Evolutionary conservation across 1,140 invertebrate genomes (phyloP), one percentile per base, ranked within the genome.

Genomic region (Araneus ventricosus): DNA sequence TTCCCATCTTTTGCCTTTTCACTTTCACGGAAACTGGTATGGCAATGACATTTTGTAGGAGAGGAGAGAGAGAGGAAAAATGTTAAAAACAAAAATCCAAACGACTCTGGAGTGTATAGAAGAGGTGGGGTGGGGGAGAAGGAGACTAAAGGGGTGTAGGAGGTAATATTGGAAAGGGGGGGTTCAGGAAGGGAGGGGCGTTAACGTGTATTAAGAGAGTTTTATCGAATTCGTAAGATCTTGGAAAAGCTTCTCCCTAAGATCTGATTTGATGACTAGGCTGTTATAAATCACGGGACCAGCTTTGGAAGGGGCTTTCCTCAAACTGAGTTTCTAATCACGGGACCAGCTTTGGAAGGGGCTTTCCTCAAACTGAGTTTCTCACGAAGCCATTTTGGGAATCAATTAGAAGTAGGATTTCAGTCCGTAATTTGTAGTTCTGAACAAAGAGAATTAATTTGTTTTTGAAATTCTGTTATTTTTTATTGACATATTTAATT

Each of bases 131-230:
- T 24, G 24, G 59, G 20, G 24, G 20, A 88, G 86, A 8, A 37
- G 37, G 37, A 24, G 52, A 14, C 17, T 30, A 57, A 30, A 41
- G 86, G 86, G 86, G 37, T 10, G 22, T 52, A n/a, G 88, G 22
- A 67, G 67, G 41, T 90, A 90, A 90, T 90, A 82, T 91, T 45
- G 57, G 79, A 84, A 30, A 39, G 37, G 24, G 75, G 45, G 89
- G 88, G n/a, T n/a, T 14, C 37, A 52, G 34, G 17, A 37, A 17
- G 30, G 88, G 59, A 24, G 34, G 52, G 34, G 80, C 89, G 89
- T 84, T 91, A 91, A 91, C 89, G 89, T 91, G 89, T 91, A 91
- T 91, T 91, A 91, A 91, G 89, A 84, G 89, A 91, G 89, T 91
- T 91, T 91, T 91, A 84, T 57, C 80, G 89, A 91, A 91, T 91